Percentiles rank a stretch among this genome's conserved stretches.
phyloP scores from a whole-genome alignment of 2,888 invertebrate genomes.

The Cantharis lateralis region DNA sequence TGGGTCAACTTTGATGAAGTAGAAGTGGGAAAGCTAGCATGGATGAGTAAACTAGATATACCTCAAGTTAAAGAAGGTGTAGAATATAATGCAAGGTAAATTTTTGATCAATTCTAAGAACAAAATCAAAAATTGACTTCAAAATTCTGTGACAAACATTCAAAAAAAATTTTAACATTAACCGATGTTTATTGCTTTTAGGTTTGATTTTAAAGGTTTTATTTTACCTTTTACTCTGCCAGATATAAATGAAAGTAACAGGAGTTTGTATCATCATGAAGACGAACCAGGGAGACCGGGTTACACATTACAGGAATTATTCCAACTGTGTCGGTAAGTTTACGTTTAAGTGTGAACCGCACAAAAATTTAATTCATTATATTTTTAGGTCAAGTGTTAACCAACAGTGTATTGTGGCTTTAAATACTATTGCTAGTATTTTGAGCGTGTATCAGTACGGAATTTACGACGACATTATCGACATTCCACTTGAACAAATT shows the following conservation, averaged over 20 bases:
- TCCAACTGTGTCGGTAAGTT: constrained; percentile 69
- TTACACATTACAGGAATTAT: constrained; percentile 86
- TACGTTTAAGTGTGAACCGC: neutral
- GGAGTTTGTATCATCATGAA: constrained; percentile 88
- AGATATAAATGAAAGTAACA: constrained; percentile 63
- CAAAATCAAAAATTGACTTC: no score
- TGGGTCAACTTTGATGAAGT: constrained; percentile 88
- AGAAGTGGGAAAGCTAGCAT: constrained; percentile 85
- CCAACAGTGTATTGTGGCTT: constrained; percentile 82
- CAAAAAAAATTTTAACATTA: no score
- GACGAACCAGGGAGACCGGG: constrained; percentile 90
- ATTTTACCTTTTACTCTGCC: constrained; percentile 72
- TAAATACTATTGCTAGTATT: constrained; percentile 80
- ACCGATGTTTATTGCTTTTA: constrained; percentile 27
- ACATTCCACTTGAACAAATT: constrained; percentile 75
- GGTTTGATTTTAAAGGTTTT: constrained; percentile 82
- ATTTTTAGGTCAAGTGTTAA: constrained; percentile 67
- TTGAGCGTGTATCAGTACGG: constrained; percentile 73
- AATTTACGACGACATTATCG: constrained; percentile 75
- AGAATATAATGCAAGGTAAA: constrained; percentile 71
- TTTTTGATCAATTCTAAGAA: no score
- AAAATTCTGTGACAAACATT: no score
- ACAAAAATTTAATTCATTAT: neutral
- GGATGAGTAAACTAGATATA: constrained; percentile 79
- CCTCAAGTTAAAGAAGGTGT: constrained; percentile 60